Base-by-base conservation (phyloP, 2,888 invertebrate genomes). In the Pristionchus exspectatus region DNA sequence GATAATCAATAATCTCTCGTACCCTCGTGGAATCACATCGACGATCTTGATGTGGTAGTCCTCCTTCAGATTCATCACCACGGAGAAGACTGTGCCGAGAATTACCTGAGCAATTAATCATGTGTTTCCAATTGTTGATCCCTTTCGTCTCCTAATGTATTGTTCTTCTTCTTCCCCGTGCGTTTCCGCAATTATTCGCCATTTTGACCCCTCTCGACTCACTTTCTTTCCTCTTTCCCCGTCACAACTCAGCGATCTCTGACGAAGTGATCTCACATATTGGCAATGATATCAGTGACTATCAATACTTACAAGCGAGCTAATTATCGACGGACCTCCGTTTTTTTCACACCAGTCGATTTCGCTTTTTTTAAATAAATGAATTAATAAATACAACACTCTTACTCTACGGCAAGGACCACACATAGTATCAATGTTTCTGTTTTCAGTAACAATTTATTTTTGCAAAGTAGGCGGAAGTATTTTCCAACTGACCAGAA, bases 21-120 rank as follows among this genome's bases (percentile, higher is more conserved):
- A 96, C 93, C 96, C 96, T 90, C 94, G 93, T 14, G 96, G 96
- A 90, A 96, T 95, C 74, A 95, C 92, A 54, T 95, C 95, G 2
- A 96, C 96, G 84, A 95, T 95, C 38, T 94, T 94, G 33, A 96
- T 95, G 69, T 94, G 91, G 92, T 95, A 95, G 0, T 94, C 93
- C 30, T 91, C 92, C 56, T 95, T 93, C 33, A 96, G 92, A 18
- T 95, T 91, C 33, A 94, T 93, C 83, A 94, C 91, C 83, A 94
- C 93, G 14, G 96, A 96, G 38, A 95, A 93, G 4, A 95, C 90
- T 12, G 96, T 96, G 27, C 95, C 95, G 18, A 95, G 90, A 54
- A 96, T 95, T 59, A 96, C 95, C 95, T 96, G 92, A 72, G 94
- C 12, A 44, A 10, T 33, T 24, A n/a, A n/a, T n/a, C n/a, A n/a